Evolutionary conservation across 2,113 vertebrate genomes (phyloP).

Genomic region (Elgaria multicarinata): DNA sequence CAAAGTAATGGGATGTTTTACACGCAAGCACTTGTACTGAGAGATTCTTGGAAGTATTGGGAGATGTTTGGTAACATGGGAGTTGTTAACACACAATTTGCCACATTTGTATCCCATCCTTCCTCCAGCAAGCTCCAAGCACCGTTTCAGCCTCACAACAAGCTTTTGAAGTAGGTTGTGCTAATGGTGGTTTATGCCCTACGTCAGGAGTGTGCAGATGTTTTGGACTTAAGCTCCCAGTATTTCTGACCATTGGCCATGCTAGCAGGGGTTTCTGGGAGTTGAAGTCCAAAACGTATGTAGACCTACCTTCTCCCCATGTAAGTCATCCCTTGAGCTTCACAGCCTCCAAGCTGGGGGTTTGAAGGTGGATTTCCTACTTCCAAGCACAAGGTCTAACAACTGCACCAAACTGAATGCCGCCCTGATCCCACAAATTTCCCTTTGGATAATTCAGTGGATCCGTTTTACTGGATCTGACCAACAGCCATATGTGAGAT

Average conservation of each 20-base stretch:
- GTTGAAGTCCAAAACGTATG: too few relatives aligned
- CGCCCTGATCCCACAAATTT: neutral
- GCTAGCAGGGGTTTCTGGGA: too few relatives aligned
- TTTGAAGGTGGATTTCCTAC: neutral
- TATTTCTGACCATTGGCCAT: too few relatives aligned
- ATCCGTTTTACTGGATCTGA: neutral
- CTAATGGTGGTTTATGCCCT: neutral
- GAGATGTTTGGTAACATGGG: neutral
- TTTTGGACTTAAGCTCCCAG: too few relatives aligned
- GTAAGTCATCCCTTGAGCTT: neutral
- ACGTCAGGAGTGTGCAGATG: neutral
- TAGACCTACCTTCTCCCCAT: neutral
- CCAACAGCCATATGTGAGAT: neutral
- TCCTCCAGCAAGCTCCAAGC: neutral
- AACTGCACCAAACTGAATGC: neutral
- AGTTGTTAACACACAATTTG: neutral
- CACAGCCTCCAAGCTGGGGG: neutral
- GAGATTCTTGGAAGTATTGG: neutral
- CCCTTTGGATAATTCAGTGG: neutral
- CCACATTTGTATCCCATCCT: neutral
- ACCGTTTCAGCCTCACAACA: neutral
- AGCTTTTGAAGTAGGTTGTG: neutral
- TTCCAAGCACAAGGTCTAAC: too few relatives aligned
- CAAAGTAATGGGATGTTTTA: slow-evolving; percentile 14
- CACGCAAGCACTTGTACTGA: neutral